Base-by-base conservation (phyloP, 2,113 vertebrate species). In the Irena cyanogastra region DNA sequence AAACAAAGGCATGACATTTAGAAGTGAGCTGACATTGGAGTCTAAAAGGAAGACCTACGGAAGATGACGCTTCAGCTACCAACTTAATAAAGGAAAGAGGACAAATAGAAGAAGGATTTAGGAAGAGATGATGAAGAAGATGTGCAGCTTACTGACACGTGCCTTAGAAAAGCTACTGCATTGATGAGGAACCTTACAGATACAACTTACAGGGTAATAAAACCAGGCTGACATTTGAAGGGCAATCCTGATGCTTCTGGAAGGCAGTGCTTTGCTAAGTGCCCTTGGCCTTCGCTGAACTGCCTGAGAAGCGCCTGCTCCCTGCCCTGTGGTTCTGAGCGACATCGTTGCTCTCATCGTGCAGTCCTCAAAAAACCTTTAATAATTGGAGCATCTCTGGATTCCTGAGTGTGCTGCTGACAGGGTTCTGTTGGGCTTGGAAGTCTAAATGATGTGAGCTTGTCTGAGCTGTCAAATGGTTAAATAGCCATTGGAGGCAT, bases 301-400 rank as follows among this genome's bases (percentile, higher is more conserved):
- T 76, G 74, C 28, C 42, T 10, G 39, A 52, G 42, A 44, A 69
- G 39, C 44, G 22, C 28, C 54, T 57, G 45, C 83, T 53, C 50
- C 31, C n/a, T 31, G 72, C 20, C 0, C 22, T 26, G 61, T 31
- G 59, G 14, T 54, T 74, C 23, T 10, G 65, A 70, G 54, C 60
- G 28, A 53, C 49, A 45, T 42, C 14, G 0, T 9, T 3, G 3
- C 44, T 42, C 37, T 72, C 24, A 8, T 30, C 0, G 0, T 39
- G 7, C 35, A 30, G 24, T 49, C 2, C 0, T 45, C 20, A 8
- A 35, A 57, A 54, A 57, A 22, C 21, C 39, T 52, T 28, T 10
- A 44, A 2, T 53, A 33, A 20, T 28, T 24, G 64, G 17, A 50
- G 33, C 41, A 17, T 68, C 35, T 64, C 26, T 75, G 75, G 17